These are phyloP conservation scores for Neodiprion fabricii DNA, from an alignment of 1,140 invertebrate species.

Conservation along the genomic window DNA sequence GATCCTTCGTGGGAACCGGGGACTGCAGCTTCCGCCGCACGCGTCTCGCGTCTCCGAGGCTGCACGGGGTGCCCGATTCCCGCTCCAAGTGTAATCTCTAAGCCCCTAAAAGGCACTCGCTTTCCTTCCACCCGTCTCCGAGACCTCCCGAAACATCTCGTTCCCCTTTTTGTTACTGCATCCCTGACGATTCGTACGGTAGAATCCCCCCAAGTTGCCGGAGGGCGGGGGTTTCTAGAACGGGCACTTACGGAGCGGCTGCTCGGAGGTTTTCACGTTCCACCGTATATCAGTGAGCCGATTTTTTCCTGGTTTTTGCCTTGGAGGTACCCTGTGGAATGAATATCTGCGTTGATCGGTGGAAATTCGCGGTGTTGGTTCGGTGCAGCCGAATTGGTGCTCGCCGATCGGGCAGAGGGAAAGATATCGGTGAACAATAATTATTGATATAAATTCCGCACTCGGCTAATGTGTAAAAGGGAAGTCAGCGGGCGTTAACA, in stretches of 20 bases:
- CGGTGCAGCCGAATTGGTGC: neutral
- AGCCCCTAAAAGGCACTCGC: constrained; percentile 57
- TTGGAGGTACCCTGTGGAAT: no score
- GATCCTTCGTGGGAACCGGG: constrained; percentile 56
- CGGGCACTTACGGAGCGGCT: no score
- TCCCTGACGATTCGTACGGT: no score
- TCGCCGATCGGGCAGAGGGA: neutral
- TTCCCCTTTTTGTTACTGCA: no score
- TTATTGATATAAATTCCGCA: neutral
- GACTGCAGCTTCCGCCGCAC: constrained; percentile 39
- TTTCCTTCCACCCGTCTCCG: constrained; percentile 42
- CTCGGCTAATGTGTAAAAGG: constrained; percentile 3
- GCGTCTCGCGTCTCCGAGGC: constrained; percentile 46
- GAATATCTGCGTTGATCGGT: no score
- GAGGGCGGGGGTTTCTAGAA: no score
- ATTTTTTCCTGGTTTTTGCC: no score
- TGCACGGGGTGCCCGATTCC: constrained; percentile 26
- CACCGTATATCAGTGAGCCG: no score
- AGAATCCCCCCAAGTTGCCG: no score
- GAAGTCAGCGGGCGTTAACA: constrained; percentile 5
- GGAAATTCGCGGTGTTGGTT: neutral
- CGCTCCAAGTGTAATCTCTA: constrained; percentile 56
- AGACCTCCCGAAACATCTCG: constrained; percentile 26
- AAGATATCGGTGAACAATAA: constrained; percentile 7
- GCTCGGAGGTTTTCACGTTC: no score